phyloP scores from a whole-genome alignment of 2,888 invertebrate genomes.

The Apodemia zela region DNA sequence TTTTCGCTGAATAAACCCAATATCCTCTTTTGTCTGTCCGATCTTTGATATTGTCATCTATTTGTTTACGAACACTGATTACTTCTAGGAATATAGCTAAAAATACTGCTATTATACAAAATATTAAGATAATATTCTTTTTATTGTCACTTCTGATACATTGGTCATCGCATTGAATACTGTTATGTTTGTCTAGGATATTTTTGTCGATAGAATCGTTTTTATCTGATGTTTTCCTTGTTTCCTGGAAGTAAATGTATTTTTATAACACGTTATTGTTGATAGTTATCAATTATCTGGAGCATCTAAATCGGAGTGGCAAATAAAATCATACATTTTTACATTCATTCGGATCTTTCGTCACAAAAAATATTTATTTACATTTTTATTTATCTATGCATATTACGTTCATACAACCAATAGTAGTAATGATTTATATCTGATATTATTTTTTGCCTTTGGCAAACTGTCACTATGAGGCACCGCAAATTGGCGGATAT shows the following conservation, averaged over 20 bases:
- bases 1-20: slow-evolving; percentile 80
- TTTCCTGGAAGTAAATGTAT: slow-evolving; percentile 32
- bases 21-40: slow-evolving; percentile 50
- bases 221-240: slow-evolving; percentile 27
- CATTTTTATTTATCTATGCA: too few relatives aligned
- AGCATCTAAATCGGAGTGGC: too few relatives aligned
- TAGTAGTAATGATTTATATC: too few relatives aligned
- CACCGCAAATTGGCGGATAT: too few relatives aligned
- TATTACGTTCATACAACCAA: too few relatives aligned
- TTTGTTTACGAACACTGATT: slow-evolving; percentile 47
- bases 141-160: slow-evolving; percentile 38
- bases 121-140: slow-evolving; percentile 49
- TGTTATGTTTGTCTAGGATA: slow-evolving; percentile 32
- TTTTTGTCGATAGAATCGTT: slow-evolving; percentile 27
- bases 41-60: slow-evolving; percentile 35
- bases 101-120: slow-evolving; percentile 58
- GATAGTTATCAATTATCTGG: too few relatives aligned
- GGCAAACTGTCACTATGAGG: too few relatives aligned
- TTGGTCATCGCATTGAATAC: slow-evolving; percentile 26
- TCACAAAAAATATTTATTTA: too few relatives aligned
- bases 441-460: too few relatives aligned
- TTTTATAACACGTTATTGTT: slow-evolving; percentile 12
- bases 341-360: too few relatives aligned
- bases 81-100: slow-evolving; percentile 56
- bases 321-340: too few relatives aligned